These are phyloP conservation scores for Anticlea derivata DNA, from an alignment of 2,888 invertebrate species.

Conservation along the genomic window DNA sequence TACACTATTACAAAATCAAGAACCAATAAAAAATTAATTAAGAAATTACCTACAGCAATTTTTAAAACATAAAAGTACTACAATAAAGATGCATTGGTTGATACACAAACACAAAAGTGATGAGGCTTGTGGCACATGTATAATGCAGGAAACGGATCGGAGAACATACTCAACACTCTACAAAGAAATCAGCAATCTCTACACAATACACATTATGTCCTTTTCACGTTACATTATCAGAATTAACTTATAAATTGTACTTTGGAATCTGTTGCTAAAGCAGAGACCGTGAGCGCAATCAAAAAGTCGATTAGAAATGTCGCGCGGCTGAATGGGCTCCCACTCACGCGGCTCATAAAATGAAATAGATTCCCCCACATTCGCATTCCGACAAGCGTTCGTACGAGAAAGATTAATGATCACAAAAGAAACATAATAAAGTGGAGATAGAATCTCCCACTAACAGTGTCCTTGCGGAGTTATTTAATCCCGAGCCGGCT, in stretches of 20 bases:
- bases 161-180: neutral
- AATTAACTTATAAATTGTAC: slow-evolving; percentile 49
- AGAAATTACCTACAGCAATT: too few relatives aligned
- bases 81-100: too few relatives aligned
- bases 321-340: slow-evolving; percentile 78
- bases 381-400: slow-evolving; percentile 84
- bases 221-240: slow-evolving; percentile 21
- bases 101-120: too few relatives aligned
- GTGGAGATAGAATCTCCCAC: slow-evolving; percentile 83
- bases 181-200: slow-evolving; percentile 8
- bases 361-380: slow-evolving; percentile 84
- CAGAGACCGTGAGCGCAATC: slow-evolving; percentile 73
- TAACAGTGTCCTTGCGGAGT: slow-evolving; percentile 83
- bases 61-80: too few relatives aligned
- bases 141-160: too few relatives aligned
- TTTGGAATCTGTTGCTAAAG: slow-evolving; percentile 57
- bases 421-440: slow-evolving; percentile 84
- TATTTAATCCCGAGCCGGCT: slow-evolving; percentile 78
- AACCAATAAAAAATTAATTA: too few relatives aligned
- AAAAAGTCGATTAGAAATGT: slow-evolving; percentile 84
- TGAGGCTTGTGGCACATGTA: too few relatives aligned
- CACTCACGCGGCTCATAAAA: slow-evolving; percentile 82
- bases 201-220: slow-evolving; percentile 9
- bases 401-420: slow-evolving; percentile 84
- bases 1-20: too few relatives aligned